Base-by-base conservation (phyloP, 2,888 invertebrate species). In the Stratiomys singularior region DNA sequence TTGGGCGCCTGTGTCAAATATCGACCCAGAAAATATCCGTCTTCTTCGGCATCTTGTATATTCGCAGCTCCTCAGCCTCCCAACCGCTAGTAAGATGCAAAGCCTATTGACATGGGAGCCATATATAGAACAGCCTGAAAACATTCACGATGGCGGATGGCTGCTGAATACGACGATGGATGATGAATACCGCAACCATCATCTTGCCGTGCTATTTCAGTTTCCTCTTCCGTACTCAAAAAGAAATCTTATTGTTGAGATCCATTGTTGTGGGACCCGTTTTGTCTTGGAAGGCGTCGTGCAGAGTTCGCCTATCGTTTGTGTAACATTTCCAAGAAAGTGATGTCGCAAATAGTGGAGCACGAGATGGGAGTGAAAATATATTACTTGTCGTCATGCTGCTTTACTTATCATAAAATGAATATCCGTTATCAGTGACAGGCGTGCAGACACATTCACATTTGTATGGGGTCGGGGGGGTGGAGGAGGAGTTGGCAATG, bases 161-260 rank as follows among this genome's bases (percentile, higher is more conserved):
- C 3, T 37, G 37, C 37, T 52, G 52, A 52, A 52, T 52, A 15
- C 52, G 60, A 66, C 18, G 44, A 63, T 63, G 18, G 66, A 66
- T 37, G 44, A 15, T 30, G 30, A 64, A 25, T 60, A 60, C 60
- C 15, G 15, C 52, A 60, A 23, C 60, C 60, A 60, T 25, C 60
- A 25, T 60, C 60, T 21, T 25, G 18, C 25, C 18, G 18, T 28
- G 27, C 63, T 63, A 63, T 63, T 66, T 69, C 69, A 69, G 69
- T 69, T 69, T 69, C 69, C 69, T 69, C 69, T 69, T 69, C 69
- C 69, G 69, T 25, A 69, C 47, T 15, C 46, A 47, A 69, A 69
- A 69, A 46, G 69, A 69, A 69, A 69, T 69, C 47, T 18, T 46
- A 28, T 69, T 18, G 47, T 47, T 25, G 69, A 23, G 44, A 46